These are phyloP conservation scores for Gambusia holbrooki DNA, from an alignment of 2,113 vertebrate species.

Conservation along the genomic window DNA sequence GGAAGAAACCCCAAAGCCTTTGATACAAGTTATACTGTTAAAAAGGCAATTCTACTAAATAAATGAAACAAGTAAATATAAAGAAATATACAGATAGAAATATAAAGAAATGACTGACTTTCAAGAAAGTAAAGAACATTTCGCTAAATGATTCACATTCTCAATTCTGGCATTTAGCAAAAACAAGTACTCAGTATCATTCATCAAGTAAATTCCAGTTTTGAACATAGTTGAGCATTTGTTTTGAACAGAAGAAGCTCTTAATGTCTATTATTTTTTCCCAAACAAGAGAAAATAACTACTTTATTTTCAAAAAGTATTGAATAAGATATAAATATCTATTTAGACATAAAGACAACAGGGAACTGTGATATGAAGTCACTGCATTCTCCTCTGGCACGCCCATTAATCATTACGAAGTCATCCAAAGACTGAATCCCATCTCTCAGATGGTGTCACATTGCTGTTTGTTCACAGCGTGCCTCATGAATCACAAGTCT, in stretches of 20 bases:
- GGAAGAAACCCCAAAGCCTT: neutral
- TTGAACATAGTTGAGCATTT: neutral
- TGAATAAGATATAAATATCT: neutral
- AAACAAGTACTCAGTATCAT: neutral
- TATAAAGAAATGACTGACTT: no score
- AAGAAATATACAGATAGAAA: no score
- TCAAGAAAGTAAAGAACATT: no score
- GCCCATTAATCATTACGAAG: conserved; percentile 53
- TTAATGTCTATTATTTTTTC: neutral
- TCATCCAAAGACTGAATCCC: conserved; percentile 38
- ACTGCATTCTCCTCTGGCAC: conserved; percentile 33
- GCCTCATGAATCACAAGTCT: conserved; percentile 25
- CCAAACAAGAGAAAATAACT: neutral
- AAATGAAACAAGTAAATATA: no score
- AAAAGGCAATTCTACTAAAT: no score
- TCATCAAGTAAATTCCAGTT: neutral
- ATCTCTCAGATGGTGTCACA: conserved; percentile 38
- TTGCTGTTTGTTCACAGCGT: conserved; percentile 36
- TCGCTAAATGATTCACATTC: no score
- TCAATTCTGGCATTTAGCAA: neutral
- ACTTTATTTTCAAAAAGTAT: neutral
- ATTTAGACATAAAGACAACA: neutral
- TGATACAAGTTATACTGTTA: no score
- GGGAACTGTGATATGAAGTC: conserved; percentile 31
- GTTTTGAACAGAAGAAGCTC: neutral